phyloP scores from a whole-genome alignment of 2,888 invertebrate species.

The Phyllotreta striolata region DNA sequence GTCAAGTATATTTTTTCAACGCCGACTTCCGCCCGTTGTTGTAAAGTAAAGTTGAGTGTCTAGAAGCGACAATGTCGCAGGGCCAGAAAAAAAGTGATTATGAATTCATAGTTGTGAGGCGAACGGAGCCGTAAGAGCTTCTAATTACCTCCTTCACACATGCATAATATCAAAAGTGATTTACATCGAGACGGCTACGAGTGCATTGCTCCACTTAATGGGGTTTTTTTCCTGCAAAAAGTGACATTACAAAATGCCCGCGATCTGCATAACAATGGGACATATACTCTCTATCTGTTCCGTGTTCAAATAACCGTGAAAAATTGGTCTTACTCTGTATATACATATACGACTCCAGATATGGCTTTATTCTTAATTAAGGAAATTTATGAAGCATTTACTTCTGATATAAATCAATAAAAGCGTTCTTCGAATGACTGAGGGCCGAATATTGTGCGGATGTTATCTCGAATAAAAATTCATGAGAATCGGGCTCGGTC shows the following conservation, averaged over 20 bases:
- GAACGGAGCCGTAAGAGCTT: conserved; percentile 24
- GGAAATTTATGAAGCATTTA: conserved; percentile 45
- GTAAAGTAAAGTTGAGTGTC: neutral
- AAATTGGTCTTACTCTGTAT: conserved; percentile 44
- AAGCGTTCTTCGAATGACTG: conserved; percentile 39
- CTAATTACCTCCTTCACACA: conserved; percentile 51
- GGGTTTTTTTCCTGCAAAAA: conserved; percentile 38
- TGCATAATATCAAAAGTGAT: conserved; percentile 52
- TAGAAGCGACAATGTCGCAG: conserved; percentile 16
- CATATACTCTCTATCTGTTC: conserved; percentile 37
- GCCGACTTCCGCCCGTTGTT: too few species aligned
- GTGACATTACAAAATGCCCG: conserved; percentile 40
- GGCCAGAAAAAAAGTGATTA: conserved; percentile 28
- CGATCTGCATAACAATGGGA: conserved; percentile 42
- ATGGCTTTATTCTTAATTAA: conserved; percentile 48
- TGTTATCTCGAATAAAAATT: conserved; percentile 37
- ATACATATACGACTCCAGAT: conserved; percentile 43
- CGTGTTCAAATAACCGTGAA: conserved; percentile 45
- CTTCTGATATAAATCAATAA: conserved; percentile 43
- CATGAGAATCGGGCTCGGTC: conserved; percentile 33
- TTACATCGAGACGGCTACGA: conserved; percentile 43
- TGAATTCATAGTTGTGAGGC: conserved; percentile 26
- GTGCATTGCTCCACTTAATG: conserved; percentile 47
- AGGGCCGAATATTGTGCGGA: conserved; percentile 39
- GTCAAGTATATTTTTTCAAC: too few species aligned